Evolutionary conservation across 2,888 invertebrate species (phyloP), one percentile per base, ranked within the genome.

Genomic region (Stenodera caucasica): DNA sequence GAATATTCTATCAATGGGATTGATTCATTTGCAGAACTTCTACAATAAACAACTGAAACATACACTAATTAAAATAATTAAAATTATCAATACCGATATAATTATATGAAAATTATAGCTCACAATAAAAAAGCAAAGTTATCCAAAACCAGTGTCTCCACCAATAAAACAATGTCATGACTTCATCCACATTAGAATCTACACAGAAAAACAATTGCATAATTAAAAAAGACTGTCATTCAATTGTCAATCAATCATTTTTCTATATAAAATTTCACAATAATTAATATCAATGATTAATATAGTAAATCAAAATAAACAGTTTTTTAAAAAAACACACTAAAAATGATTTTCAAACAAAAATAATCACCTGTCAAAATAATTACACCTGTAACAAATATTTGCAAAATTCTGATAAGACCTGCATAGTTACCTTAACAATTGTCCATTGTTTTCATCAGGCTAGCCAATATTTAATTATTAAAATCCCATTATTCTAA

Each of bases 111-210:
- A 56, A 49, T 30, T 2, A 26, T 49, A 50, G 73, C 73, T 74
- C 61, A 75, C 74, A 73, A 66, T 81, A 73, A 66, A 83, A 55
- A 51, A 61, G 65, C 33, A 65, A 61, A 65, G 91, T 91, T 84
- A 91, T 89, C 91, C 91, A 91, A 82, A 91, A 91, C 91, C 91
- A 91, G 81, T 91, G 91, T 85, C 90, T 91, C 90, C 91, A 91
- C 90, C 90, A 91, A 81, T 90, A 90, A 77, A 90, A 63, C 57
- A 63, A 84, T 82, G 90, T 91, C 91, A 91, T 91, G 88, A 88
- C 82, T 83, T 80, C 81, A 82, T 82, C 66, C 70, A 70, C 67
- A 74, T 72, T 59, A 65, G 67, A 66, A 67, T 65, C 71, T 73
- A 40, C 4, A 45, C 12, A 45, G 1, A 45, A 45, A 45, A 67